Evolutionary conservation across 2,113 vertebrate genomes (phyloP).

Genomic region (Capra hircus): DNA sequence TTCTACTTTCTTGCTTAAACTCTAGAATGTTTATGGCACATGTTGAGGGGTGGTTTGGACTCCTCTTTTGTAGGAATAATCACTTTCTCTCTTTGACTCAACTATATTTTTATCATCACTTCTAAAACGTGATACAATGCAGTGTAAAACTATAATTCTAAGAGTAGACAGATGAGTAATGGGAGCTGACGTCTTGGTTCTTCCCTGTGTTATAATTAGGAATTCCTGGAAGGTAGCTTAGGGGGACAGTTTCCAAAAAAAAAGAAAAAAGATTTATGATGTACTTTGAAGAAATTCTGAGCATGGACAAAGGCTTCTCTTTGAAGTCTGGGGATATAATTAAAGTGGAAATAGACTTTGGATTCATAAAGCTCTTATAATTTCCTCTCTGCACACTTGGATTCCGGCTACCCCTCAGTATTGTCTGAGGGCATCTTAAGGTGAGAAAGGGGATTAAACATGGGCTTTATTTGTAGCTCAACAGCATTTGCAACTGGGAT

Average conservation of each 20-base stretch:
- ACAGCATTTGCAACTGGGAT: background rate
- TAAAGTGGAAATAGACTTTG: conserved; percentile 39
- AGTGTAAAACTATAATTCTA: conserved; percentile 30
- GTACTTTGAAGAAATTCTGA: conserved; percentile 42
- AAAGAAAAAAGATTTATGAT: conserved; percentile 56
- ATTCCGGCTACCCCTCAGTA: background rate
- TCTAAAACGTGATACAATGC: conserved; percentile 32
- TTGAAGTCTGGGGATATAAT: conserved; percentile 62
- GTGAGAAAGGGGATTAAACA: background rate
- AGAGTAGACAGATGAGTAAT: conserved; percentile 51
- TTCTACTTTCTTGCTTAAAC: background rate
- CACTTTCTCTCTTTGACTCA: conserved; percentile 43
- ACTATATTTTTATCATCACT: conserved; percentile 25
- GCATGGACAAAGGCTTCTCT: conserved; percentile 60
- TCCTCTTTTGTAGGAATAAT: background rate
- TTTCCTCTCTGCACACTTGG: background rate
- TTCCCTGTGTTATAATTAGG: conserved; percentile 42
- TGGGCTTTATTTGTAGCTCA: background rate
- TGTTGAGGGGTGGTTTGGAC: background rate
- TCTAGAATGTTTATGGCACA: background rate
- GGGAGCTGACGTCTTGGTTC: conserved; percentile 37
- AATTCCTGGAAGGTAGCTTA: conserved; percentile 27
- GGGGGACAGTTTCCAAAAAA: conserved; percentile 29
- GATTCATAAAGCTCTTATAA: background rate
- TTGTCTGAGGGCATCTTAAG: background rate